These are phyloP conservation scores for Trematomus bernacchii DNA, from an alignment of 2,797 vertebrate species.

Conservation along the genomic window DNA sequence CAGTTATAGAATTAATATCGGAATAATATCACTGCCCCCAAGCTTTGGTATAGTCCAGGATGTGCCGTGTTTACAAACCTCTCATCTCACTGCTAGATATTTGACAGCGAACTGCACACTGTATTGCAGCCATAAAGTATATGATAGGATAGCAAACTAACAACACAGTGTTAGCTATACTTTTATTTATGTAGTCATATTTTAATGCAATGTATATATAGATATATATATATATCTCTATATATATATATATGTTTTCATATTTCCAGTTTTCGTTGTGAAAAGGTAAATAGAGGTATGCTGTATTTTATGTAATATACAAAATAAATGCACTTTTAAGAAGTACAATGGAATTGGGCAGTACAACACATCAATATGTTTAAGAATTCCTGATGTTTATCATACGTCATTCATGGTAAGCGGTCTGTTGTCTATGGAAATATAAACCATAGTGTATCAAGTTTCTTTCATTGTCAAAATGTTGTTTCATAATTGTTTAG, in stretches of 20 bases:
- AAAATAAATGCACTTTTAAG: not conserved
- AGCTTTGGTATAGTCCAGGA: constrained; percentile 85
- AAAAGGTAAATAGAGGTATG: not conserved
- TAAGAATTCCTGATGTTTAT: no score
- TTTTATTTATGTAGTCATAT: not conserved
- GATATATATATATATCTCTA: no score
- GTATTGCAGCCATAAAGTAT: not conserved
- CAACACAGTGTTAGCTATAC: not conserved
- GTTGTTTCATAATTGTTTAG: no score
- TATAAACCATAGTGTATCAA: no score
- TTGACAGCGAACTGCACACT: constrained; percentile 15
- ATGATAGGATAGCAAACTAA: not conserved
- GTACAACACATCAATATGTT: no score
- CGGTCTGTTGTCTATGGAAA: no score
- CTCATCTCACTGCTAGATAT: constrained; percentile 72
- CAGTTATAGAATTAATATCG: not conserved
- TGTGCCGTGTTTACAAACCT: constrained; percentile 83
- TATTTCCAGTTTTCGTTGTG: not conserved
- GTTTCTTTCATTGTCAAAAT: no score
- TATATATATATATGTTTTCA: not conserved
- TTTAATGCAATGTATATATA: no score
- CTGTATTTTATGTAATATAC: not conserved
- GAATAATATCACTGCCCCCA: not conserved
- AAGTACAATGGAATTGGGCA: not conserved
- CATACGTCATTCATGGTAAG: no score